Base-by-base conservation (phyloP, 1,140 invertebrate genomes). In the Habropoda laboriosa region DNA sequence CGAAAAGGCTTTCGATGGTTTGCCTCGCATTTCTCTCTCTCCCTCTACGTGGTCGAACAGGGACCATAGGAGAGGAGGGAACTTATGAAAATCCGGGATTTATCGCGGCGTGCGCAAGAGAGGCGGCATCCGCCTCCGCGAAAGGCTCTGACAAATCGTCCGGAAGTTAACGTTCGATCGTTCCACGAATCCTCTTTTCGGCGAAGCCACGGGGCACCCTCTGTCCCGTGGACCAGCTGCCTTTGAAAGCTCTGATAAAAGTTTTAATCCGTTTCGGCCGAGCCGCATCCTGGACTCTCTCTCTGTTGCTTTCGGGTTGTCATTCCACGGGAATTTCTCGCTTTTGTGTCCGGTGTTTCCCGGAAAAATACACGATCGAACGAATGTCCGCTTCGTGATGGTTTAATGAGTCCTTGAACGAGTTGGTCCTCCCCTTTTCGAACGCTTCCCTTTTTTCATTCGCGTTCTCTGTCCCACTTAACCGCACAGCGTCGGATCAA, bases 51-150 rank as follows among this genome's bases (percentile, higher is more conserved):
- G 72, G 35, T 45, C 32, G 73, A 45, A 53, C 12, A 13, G 12
- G 18, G 53, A 40, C 7, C n/a, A 21, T 35, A 10, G 10, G 16
- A n/a, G n/a, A 24, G 47, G 27, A 51, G 70, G 40, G 79, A 89
- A 88, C 83, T 89, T 89, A 89, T 89, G 88, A 89, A 89, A 89
- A 89, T 89, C 84, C 85, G 47, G 79, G 83, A 89, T 89, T 89
- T 89, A 89, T 89, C 63, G 73, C 60, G 42, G 72, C 70, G 57
- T 68, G 72, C 66, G 72, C 72, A 75, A 79, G 75, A 83, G 70
- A 27, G 42, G 24, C 51, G 38, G 80, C 76, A 81, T 74, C 73
- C 75, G 82, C 79, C 84, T 79, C 76, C 27, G 58, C 75, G 49
- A 45, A 2, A 68, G 45, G 80, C 75, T 85, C 77, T 85, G 87